phyloP scores from a whole-genome alignment of 2,113 vertebrate species.

The Solea solea region DNA sequence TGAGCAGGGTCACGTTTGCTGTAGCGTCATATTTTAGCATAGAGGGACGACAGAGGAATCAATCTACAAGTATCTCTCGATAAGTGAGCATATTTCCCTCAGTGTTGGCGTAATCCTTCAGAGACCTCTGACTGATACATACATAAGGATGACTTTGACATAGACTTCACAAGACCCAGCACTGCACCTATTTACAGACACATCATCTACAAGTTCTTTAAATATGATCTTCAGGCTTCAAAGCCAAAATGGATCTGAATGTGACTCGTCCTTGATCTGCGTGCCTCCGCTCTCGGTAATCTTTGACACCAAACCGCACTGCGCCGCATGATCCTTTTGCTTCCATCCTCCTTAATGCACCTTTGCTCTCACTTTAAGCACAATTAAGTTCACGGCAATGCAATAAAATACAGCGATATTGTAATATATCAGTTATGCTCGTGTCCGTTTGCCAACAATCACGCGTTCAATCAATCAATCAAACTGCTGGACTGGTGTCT shows the following conservation, averaged over 20 bases:
- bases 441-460: background rate
- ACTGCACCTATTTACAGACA: background rate
- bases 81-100: background rate
- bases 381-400: background rate
- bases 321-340: background rate
- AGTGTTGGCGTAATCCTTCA: background rate
- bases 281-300: conserved; percentile 7
- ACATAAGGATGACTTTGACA: background rate
- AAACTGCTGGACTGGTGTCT: background rate
- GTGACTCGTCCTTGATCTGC: conserved; percentile 12
- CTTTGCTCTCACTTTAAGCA: background rate
- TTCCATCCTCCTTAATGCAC: conserved; percentile 2
- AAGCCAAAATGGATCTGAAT: conserved; percentile 22
- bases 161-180: background rate
- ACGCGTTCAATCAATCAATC: background rate
- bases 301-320: background rate
- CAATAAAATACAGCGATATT: too few relatives aligned
- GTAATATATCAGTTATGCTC: background rate
- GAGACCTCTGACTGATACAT: background rate
- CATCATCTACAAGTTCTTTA: background rate
- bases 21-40: background rate
- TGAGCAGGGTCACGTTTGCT: background rate
- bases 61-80: background rate
- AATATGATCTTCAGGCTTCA: conserved; percentile 3
- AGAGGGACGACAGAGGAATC: background rate